Percentiles rank a stretch among this genome's conserved stretches.
Evolutionary conservation across 1,140 invertebrate genomes (phyloP).

Genomic region (Agraylea sexmaculata): DNA sequence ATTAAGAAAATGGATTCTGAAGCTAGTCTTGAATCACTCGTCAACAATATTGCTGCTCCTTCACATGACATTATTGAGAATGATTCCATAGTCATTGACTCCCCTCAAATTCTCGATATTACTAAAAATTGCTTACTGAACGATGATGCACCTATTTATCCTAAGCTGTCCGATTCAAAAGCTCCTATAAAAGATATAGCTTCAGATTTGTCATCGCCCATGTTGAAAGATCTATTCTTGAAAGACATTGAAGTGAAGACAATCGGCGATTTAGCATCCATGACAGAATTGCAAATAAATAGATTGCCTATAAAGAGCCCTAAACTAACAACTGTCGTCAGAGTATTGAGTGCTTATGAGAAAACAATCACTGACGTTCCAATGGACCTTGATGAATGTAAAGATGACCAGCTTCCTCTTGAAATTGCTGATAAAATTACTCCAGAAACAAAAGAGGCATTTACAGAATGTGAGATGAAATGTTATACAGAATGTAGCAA

Average conservation of each 20-base stretch:
- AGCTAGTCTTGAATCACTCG: constrained; percentile 1
- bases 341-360: constrained; percentile 28
- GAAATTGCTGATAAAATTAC: constrained; percentile 13
- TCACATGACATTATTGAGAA: neutral
- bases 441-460: constrained; percentile 3
- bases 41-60: neutral
- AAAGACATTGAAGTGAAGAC: constrained; percentile 35
- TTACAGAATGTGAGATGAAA: too few species aligned
- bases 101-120: constrained; percentile 26
- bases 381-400: too few species aligned
- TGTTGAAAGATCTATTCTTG: constrained; percentile 28
- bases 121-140: constrained; percentile 30
- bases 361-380: too few species aligned
- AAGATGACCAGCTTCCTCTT: constrained; percentile 13
- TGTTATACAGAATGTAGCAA: too few species aligned
- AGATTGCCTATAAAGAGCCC: constrained; percentile 37
- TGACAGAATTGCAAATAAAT: constrained; percentile 38
- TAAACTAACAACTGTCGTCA: constrained; percentile 31
- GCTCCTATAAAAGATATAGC: constrained; percentile 32
- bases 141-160: constrained; percentile 31
- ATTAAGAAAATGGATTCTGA: constrained; percentile 16
- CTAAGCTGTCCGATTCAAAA: constrained; percentile 27
- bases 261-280: constrained; percentile 39
- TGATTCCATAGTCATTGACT: constrained; percentile 2
- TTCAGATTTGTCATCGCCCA: constrained; percentile 28